Evolutionary conservation across 2,888 invertebrate species (phyloP), one percentile per base, ranked within the genome.

Genomic region (Agrotis ipsilon): DNA sequence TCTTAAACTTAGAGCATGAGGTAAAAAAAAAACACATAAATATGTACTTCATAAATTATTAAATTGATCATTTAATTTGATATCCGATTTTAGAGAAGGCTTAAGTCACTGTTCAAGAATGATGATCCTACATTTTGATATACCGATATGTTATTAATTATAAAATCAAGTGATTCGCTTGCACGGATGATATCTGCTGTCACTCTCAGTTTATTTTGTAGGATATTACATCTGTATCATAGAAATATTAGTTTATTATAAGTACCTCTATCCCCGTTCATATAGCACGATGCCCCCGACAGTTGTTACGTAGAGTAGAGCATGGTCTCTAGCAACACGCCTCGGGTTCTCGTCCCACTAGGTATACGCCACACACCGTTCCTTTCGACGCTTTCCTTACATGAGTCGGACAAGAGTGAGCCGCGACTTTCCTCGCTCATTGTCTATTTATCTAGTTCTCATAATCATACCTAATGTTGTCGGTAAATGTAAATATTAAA

Each of bases 401-500:
- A 81, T 74, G 71, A 71, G 60, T 61, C 78, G 68, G 68, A 72
- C 65, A 69, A 71, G 64, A 77, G 80, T 64, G 74, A 72, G 70
- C 64, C 70, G 72, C 66, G 58, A 75, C 62, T 64, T 69, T 68
- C 62, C 73, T 78, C 74, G 72, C 69, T 70, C 78, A 72, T 80
- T 72, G 75, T 80, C 77, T 84, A 77, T 78, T 83, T 75, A 76
- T 79, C 76, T 81, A 81, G 82, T 77, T 83, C 67, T 81, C 84
- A 80, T 81, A 74, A 75, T 78, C 82, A 81, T 83, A 83, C 82
- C 73, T 86, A 87, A 86, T 84, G 83, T 87, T 87, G 83, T 88
- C 86, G 85, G 86, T 88, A 85, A 89, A 89, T 94, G 92, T 87
- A 94, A 92, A 94, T 94, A 94, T 86, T 92, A 89, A 90, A 90